These are phyloP conservation scores for Listrodromus nycthemerus DNA, from an alignment of 2,888 invertebrate genomes.

Conservation along the genomic window DNA sequence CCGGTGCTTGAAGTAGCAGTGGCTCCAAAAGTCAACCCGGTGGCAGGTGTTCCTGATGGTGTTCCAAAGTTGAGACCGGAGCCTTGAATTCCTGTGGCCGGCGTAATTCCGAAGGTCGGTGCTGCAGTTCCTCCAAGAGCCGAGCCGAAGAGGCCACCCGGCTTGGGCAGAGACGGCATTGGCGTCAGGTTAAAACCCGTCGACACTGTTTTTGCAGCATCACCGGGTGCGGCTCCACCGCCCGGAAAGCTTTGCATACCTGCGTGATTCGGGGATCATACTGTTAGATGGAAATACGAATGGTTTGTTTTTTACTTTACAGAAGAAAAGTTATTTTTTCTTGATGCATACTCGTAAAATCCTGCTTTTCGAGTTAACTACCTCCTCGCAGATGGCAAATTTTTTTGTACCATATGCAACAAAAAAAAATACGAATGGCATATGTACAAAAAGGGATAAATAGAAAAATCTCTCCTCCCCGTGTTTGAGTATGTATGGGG, in stretches of 20 bases:
- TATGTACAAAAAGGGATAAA: too few relatives aligned
- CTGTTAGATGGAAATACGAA: not conserved
- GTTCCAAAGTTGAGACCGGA: conserved; percentile 68
- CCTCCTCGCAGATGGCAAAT: too few relatives aligned
- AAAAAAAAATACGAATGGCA: too few relatives aligned
- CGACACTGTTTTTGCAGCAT: conserved; percentile 83
- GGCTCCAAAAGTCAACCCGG: conserved; percentile 66
- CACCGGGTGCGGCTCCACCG: conserved; percentile 79
- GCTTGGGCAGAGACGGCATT: conserved; percentile 80
- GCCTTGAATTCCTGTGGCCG: conserved; percentile 10
- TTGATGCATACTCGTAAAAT: too few relatives aligned
- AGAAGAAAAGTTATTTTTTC: too few relatives aligned
- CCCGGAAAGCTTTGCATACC: conserved; percentile 62
- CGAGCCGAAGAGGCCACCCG: conserved; percentile 80
- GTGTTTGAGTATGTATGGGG: too few relatives aligned
- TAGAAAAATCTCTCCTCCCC: too few relatives aligned
- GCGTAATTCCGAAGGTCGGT: conserved; percentile 55
- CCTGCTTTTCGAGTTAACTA: too few relatives aligned
- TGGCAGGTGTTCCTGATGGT: conserved; percentile 34
- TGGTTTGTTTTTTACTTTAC: too few relatives aligned
- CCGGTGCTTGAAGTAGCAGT: conserved; percentile 61
- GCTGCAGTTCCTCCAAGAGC: conserved; percentile 76
- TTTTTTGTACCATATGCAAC: too few relatives aligned
- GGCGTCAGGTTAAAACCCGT: conserved; percentile 82
- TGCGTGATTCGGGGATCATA: not conserved